These are phyloP conservation scores for Rutilus rutilus DNA, from an alignment of 2,113 vertebrate genomes.

Conservation along the genomic window DNA sequence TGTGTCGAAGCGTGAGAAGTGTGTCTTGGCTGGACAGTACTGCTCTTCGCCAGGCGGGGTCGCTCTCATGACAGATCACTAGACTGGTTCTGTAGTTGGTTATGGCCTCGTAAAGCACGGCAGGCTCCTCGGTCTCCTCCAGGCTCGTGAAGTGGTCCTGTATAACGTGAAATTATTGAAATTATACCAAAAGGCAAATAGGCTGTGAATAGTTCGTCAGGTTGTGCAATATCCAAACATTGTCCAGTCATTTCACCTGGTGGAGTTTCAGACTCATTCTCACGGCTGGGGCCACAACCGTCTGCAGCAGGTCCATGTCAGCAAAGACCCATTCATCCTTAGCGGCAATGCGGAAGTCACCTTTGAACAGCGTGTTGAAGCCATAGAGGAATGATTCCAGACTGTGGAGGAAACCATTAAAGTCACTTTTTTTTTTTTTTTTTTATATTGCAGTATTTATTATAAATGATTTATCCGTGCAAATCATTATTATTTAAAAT, in stretches of 20 bases:
- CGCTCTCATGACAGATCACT: slow-evolving; percentile 95
- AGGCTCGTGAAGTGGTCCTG: slow-evolving; percentile 98
- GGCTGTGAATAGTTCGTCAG: background rate
- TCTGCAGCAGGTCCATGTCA: slow-evolving; percentile 94
- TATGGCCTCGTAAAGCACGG: slow-evolving; percentile 89
- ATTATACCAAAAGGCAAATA: background rate
- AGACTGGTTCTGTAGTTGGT: slow-evolving; percentile 87
- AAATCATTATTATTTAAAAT: too few relatives aligned
- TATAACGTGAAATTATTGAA: background rate
- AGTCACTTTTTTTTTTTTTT: background rate
- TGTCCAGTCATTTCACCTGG: slow-evolving; percentile 73
- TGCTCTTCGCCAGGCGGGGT: slow-evolving; percentile 92
- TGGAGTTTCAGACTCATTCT: slow-evolving; percentile 98
- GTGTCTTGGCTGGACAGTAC: slow-evolving; percentile 91
- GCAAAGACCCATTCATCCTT: slow-evolving; percentile 97
- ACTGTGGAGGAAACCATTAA: slow-evolving; percentile 68
- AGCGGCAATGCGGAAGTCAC: slow-evolving; percentile 90
- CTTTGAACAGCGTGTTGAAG: slow-evolving; percentile 94
- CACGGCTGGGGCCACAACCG: slow-evolving; percentile 91
- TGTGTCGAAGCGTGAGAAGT: slow-evolving; percentile 92
- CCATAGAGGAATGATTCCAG: slow-evolving; percentile 95
- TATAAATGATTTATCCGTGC: too few relatives aligned
- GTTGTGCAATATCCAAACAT: background rate
- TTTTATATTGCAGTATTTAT: too few relatives aligned
- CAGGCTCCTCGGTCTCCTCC: slow-evolving; percentile 93